These are phyloP conservation scores for Pygoscelis antarcticus DNA, from an alignment of 2,113 vertebrate species.

Conservation along the genomic window DNA sequence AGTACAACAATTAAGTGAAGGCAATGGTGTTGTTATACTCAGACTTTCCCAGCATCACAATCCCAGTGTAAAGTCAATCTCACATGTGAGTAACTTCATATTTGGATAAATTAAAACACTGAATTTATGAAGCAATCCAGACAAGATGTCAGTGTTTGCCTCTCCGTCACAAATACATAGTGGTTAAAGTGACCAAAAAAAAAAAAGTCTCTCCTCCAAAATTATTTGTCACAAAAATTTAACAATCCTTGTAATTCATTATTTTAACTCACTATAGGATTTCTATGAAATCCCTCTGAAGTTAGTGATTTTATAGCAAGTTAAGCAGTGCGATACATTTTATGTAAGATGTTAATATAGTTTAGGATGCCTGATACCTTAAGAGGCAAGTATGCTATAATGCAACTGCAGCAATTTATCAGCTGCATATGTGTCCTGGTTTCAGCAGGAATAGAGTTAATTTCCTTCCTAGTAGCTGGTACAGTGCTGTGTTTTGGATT, in stretches of 20 bases:
- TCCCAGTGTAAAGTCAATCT: neutral
- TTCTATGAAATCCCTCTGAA: neutral
- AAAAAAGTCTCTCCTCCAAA: neutral
- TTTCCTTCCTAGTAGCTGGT: too few relatives aligned
- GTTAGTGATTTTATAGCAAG: neutral
- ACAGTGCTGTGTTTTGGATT: too few relatives aligned
- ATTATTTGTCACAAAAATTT: neutral
- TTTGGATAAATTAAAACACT: neutral
- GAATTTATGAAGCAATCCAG: neutral
- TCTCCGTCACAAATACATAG: neutral
- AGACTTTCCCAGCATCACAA: neutral
- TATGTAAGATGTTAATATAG: neutral
- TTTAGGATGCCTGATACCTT: neutral
- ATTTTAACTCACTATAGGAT: neutral
- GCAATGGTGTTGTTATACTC: neutral
- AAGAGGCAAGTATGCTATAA: neutral
- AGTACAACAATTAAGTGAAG: neutral
- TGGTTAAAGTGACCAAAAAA: neutral
- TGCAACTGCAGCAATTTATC: neutral
- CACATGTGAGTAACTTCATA: neutral
- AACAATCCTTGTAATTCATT: neutral
- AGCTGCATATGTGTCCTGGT: too few relatives aligned
- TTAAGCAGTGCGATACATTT: neutral
- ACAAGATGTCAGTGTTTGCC: neutral
- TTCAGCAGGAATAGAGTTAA: too few relatives aligned